A percentile compares a stretch with the other conserved stretches of the same genome.
Conservation (phyloP, 2,797 vertebrate species). For the Euthynnus affinis region DNA sequence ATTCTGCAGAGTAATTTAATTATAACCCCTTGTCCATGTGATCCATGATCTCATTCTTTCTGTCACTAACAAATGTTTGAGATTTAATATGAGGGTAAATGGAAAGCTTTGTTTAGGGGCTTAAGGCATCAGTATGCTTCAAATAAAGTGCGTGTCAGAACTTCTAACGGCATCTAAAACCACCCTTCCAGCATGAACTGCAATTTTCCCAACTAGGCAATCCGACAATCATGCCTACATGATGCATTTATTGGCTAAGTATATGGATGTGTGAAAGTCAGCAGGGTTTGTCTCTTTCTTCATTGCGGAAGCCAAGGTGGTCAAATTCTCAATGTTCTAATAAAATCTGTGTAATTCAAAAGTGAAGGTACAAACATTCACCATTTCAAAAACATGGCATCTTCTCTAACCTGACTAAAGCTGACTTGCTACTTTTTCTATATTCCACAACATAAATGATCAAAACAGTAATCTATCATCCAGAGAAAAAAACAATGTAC, state of each 20-base stretch:
- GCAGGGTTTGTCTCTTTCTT: not conserved
- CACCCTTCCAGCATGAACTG: not conserved
- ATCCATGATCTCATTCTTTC: slow-evolving; percentile 8
- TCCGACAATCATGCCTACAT: not conserved
- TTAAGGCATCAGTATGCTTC: not conserved
- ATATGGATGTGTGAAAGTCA: not conserved
- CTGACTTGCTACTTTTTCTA: not conserved
- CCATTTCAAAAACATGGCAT: not conserved
- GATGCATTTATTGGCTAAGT: too few species aligned
- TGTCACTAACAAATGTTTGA: not conserved
- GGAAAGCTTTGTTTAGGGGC: not conserved
- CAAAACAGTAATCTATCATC: not conserved
- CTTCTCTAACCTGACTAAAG: slow-evolving; percentile 8
- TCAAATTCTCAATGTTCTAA: too few species aligned
- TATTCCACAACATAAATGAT: slow-evolving; percentile 15
- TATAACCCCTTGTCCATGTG: not conserved
- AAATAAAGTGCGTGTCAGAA: not conserved
- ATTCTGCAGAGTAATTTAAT: not conserved
- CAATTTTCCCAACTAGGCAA: not conserved
- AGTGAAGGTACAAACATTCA: too few species aligned
- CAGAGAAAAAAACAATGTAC: slow-evolving; percentile 5
- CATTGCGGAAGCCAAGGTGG: not conserved
- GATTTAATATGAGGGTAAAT: not conserved
- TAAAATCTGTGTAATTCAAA: too few species aligned
- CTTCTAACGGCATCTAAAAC: not conserved